These are phyloP conservation scores for Cygnus olor DNA, from an alignment of 2,797 vertebrate species.

Conservation along the genomic window DNA sequence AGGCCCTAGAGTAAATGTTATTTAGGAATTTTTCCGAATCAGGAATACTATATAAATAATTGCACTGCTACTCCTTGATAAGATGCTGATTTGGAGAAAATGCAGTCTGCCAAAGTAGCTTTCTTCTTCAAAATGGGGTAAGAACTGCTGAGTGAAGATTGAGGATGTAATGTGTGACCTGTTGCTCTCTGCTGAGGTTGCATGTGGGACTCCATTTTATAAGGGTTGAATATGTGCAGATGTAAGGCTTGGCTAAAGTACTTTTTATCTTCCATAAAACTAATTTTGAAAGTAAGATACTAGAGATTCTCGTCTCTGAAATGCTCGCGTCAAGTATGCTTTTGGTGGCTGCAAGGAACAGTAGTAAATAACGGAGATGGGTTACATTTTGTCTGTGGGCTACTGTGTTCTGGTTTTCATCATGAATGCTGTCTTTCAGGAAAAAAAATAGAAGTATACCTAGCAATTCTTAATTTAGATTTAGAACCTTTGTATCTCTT, in stretches of 20 bases:
- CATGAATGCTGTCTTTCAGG: background rate
- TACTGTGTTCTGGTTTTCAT: constrained; percentile 49
- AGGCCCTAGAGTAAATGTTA: background rate
- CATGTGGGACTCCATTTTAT: background rate
- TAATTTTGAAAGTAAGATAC: constrained; percentile 28
- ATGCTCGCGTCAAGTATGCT: background rate
- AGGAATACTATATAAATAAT: background rate
- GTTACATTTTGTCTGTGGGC: constrained; percentile 4
- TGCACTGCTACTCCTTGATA: background rate
- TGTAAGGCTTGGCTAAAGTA: background rate
- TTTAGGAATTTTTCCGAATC: constrained; percentile 7
- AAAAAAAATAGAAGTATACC: background rate
- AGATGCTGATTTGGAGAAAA: constrained; percentile 39
- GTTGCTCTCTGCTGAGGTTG: constrained; percentile 41
- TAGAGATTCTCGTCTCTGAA: background rate
- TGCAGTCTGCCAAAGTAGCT: constrained; percentile 19
- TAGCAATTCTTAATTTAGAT: constrained; percentile 33
- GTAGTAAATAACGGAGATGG: constrained; percentile 21
- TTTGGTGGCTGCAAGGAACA: background rate
- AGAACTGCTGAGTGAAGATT: constrained; percentile 28
- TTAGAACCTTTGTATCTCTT: constrained; percentile 23
- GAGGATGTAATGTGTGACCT: constrained; percentile 14
- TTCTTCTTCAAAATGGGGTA: constrained; percentile 12
- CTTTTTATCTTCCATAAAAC: background rate
- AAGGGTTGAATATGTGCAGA: background rate